Evolutionary conservation across 2,888 invertebrate genomes (phyloP).

Genomic region (Molanna angustata): DNA sequence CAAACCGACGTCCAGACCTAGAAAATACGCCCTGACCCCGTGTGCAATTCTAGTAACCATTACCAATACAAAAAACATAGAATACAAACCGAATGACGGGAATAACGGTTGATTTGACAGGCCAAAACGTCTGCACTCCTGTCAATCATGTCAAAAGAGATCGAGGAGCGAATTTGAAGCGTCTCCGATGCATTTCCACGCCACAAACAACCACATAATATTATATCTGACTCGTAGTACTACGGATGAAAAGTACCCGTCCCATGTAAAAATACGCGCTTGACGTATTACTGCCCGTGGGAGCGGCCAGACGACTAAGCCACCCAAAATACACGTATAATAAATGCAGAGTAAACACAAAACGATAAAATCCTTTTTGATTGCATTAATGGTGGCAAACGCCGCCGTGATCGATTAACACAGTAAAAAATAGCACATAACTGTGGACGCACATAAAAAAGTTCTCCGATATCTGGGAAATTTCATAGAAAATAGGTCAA

Average conservation of each 20-base stretch:
- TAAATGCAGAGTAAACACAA: constrained; percentile 16
- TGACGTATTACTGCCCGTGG: constrained; percentile 25
- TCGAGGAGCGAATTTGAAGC: constrained; percentile 17
- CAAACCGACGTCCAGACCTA: constrained; percentile 3
- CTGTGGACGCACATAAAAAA: constrained; percentile 18
- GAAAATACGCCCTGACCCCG: constrained; percentile 24
- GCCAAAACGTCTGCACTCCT: constrained; percentile 18
- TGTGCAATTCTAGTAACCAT: constrained; percentile 15
- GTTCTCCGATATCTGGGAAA: constrained; percentile 27
- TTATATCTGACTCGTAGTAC: constrained; percentile 17
- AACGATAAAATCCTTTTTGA: too few relatives aligned
- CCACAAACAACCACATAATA: constrained; percentile 11
- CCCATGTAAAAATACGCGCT: constrained; percentile 27
- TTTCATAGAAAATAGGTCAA: constrained; percentile 22
- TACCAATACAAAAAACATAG: constrained; percentile 14
- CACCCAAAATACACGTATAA: too few relatives aligned
- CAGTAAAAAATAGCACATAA: constrained; percentile 23
- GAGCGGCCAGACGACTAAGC: constrained; percentile 20
- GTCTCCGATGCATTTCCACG: constrained; percentile 22
- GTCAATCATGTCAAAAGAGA: constrained; percentile 25
- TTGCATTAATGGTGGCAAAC: constrained; percentile 7
- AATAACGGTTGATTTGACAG: constrained; percentile 20
- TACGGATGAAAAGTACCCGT: constrained; percentile 19
- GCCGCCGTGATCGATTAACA: constrained; percentile 24
- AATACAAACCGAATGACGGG: constrained; percentile 22